Conservation (phyloP, 2,113 vertebrate species). For the Oceanites oceanicus region DNA sequence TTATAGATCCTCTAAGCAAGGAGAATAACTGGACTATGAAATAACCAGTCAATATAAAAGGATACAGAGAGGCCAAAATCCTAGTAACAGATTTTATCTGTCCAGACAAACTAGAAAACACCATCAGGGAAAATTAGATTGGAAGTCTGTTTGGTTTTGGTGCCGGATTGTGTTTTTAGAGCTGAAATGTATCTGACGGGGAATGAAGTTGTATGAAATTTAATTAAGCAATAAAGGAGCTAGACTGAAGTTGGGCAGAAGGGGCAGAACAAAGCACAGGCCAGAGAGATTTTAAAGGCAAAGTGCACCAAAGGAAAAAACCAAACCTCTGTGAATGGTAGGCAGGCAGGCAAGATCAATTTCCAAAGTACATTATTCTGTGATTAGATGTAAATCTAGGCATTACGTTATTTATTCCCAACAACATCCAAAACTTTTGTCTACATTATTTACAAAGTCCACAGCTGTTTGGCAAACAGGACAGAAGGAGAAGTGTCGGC, state of each 20-base stretch:
- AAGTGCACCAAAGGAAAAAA: neutral
- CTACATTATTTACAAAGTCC: neutral
- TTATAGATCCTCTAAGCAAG: neutral
- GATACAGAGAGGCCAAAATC: neutral
- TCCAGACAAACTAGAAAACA: neutral
- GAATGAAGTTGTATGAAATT: neutral
- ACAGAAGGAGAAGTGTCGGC: slow-evolving; percentile 5
- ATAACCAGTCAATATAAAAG: neutral
- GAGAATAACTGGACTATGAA: neutral
- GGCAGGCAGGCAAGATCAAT: neutral
- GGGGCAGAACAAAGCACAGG: neutral
- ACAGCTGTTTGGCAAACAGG: slow-evolving; percentile 36
- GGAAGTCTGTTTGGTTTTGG: neutral
- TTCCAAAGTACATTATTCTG: neutral
- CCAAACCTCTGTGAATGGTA: neutral
- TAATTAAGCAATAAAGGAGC: neutral
- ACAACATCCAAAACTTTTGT: neutral
- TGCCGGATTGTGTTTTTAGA: neutral
- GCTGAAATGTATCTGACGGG: neutral
- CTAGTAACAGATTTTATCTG: neutral
- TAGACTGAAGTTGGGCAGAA: neutral
- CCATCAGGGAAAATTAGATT: neutral
- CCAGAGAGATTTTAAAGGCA: neutral
- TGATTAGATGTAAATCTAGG: neutral
- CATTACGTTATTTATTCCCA: neutral